Conservation (phyloP, 2,797 vertebrate species). For the Ficedula albicollis region DNA sequence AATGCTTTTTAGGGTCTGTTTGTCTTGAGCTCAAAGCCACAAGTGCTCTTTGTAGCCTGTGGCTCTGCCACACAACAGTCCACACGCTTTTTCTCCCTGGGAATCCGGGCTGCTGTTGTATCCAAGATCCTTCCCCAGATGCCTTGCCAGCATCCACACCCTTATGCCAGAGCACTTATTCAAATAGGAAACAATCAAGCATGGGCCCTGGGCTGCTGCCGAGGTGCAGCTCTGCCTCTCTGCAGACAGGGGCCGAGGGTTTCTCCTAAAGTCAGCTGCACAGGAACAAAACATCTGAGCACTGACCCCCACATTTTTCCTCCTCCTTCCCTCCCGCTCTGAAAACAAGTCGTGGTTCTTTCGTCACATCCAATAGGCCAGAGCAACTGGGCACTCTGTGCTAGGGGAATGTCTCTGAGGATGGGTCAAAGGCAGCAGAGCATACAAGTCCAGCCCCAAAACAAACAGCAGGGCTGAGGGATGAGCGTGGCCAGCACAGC, state of each 20-base stretch:
- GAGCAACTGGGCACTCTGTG: background rate
- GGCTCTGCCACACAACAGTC: background rate
- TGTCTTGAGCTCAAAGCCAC: slow-evolving; percentile 13
- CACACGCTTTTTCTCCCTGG: background rate
- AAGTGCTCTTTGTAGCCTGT: background rate
- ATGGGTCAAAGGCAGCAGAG: background rate
- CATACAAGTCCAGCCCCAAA: background rate
- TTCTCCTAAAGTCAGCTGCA: background rate
- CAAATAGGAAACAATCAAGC: slow-evolving; percentile 20
- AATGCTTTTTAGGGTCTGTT: slow-evolving; percentile 19
- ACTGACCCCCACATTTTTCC: background rate
- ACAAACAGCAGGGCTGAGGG: background rate
- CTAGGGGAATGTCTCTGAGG: background rate
- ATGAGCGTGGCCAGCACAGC: fast-evolving
- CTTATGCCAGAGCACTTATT: slow-evolving; percentile 11
- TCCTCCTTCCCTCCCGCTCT: background rate
- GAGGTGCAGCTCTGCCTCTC: background rate
- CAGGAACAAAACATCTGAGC: background rate
- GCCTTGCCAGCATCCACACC: slow-evolving; percentile 21
- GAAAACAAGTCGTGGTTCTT: background rate
- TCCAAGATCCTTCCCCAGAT: background rate
- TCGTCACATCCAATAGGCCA: background rate
- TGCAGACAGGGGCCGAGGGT: background rate
- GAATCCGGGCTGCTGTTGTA: slow-evolving; percentile 7
- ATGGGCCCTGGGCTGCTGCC: background rate